Evolutionary conservation across 2,113 vertebrate genomes (phyloP), one percentile per base, ranked within the genome.

Genomic region (Cariama cristata): DNA sequence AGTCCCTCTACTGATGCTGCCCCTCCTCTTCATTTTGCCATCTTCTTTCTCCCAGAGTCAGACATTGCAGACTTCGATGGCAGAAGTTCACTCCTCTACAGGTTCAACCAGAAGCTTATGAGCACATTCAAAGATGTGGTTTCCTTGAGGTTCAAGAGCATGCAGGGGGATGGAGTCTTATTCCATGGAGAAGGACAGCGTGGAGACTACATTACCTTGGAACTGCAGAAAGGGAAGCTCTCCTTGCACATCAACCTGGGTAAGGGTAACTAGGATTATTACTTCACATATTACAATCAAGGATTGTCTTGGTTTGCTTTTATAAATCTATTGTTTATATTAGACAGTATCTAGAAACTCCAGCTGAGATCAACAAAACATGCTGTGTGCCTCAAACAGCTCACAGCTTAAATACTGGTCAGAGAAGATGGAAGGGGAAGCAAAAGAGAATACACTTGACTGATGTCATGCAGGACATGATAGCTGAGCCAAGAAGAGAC

Each of bases 21-120:
- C 63, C 6, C 13, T 89, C 17, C 64, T 73, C 79, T 44, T 49
- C 24, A 24, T 40, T 72, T 88, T 50, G 32, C 10, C 79, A 3
- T 95, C 20, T 93, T 91, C 33, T 89, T 92, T 95, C 45, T 79
- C 74, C 33, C 79, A 99, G 99, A 99, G 98, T 99, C 99, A 0
- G 99, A 99, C 17, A 97, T 99, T 84, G 99, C 99, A 9, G 99
- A 99, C 97, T 99, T 99, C 62, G 99, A 99, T 63, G 99, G 99
- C 97, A 98, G 99, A 93, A 99, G 99, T 96, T 99, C 99, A 4
- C 98, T 99, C 87, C 98, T 99, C n/a, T 99, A 99, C 92, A 99
- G 99, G 97, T 99, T 99, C 96, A 99, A 99, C 98, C 99, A 99
- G 98, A 99, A 99, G 95, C 98, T 99, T 85, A 99, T 99, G 99